Evolutionary conservation across 2,888 invertebrate species (phyloP).

Genomic region (Neoscelio sp.): DNA sequence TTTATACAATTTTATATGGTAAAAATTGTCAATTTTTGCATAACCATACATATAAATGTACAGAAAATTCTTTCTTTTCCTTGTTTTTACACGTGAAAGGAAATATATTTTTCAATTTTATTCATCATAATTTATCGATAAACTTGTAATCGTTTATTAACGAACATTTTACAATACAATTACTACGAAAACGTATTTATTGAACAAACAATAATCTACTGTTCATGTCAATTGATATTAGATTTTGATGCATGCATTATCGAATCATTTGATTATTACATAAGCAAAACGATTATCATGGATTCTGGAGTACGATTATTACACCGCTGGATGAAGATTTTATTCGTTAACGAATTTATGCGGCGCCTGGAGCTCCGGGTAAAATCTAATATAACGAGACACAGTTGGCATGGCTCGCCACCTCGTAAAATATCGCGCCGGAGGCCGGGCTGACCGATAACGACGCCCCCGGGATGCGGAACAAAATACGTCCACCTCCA

Average conservation of each 20-base stretch:
- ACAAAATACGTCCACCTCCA: conserved; percentile 70
- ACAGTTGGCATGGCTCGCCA: conserved; percentile 80
- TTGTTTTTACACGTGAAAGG: too few relatives aligned
- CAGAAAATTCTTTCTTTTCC: too few relatives aligned
- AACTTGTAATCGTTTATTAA: too few relatives aligned
- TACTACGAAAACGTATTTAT: too few relatives aligned
- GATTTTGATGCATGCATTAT: not conserved
- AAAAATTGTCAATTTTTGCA: too few relatives aligned
- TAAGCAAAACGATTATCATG: conserved; percentile 29
- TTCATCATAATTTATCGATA: too few relatives aligned
- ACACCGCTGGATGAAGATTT: conserved; percentile 77
- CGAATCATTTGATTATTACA: not conserved
- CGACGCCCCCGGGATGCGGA: conserved; percentile 75
- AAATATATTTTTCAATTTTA: too few relatives aligned
- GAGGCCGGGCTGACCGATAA: conserved; percentile 68
- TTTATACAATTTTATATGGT: too few relatives aligned
- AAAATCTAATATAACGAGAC: conserved; percentile 82
- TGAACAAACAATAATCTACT: too few relatives aligned
- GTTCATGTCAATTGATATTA: too few relatives aligned
- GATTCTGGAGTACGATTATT: conserved; percentile 72
- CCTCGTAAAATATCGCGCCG: conserved; percentile 79
- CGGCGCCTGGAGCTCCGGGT: conserved; percentile 78
- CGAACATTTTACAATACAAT: too few relatives aligned
- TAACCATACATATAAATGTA: too few relatives aligned
- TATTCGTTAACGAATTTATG: conserved; percentile 82